Evolutionary conservation across 2,888 invertebrate genomes (phyloP).

Genomic region (Apamea anceps): DNA sequence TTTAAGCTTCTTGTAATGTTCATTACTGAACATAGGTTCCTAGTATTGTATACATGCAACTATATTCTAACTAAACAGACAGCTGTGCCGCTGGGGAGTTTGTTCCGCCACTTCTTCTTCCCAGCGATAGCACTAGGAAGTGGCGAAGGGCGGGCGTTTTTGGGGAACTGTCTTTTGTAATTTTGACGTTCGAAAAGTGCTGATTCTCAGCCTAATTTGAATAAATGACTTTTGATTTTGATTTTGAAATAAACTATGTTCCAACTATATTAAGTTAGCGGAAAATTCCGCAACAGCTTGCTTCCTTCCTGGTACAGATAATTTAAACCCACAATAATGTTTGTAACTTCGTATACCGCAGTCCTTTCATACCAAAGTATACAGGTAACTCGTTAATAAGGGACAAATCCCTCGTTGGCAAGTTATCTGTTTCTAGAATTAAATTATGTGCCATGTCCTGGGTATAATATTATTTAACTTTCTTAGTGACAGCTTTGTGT

Average conservation of each 20-base stretch:
- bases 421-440: constrained; percentile 29
- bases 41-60: no score
- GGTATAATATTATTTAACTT: constrained; percentile 16
- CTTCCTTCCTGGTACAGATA: not conserved
- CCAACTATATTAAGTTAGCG: not conserved
- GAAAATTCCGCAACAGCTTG: not conserved
- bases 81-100: no score
- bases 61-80: no score
- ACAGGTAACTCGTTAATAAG: constrained; percentile 30
- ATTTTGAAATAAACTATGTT: not conserved
- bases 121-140: no score
- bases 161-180: no score
- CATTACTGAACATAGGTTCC: no score
- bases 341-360: constrained; percentile 4
- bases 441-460: constrained; percentile 25
- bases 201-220: no score
- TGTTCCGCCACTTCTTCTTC: no score
- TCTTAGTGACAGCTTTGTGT: not conserved
- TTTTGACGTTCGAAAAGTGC: no score
- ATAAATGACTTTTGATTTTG: no score
- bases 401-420: constrained; percentile 28
- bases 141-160: no score
- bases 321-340: not conserved
- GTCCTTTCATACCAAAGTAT: not conserved
- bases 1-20: no score